These are phyloP conservation scores for Hylaeus anthracinus DNA, from an alignment of 1,140 invertebrate genomes.

Conservation along the genomic window DNA sequence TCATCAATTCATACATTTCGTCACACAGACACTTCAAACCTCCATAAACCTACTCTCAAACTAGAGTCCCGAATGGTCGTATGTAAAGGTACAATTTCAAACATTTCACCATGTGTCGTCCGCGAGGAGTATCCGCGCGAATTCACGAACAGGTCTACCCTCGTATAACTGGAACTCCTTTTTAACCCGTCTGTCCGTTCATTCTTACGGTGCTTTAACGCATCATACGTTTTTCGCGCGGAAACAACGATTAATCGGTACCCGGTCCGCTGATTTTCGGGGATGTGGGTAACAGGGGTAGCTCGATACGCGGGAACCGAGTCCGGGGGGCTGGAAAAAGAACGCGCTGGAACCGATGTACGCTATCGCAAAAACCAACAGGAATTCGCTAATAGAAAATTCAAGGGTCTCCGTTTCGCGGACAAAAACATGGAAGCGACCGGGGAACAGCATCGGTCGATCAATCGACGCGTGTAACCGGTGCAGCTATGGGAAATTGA, in stretches of 20 bases:
- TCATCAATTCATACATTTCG: too few relatives aligned
- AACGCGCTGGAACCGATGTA: background rate
- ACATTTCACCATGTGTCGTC: too few relatives aligned
- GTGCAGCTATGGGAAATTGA: background rate
- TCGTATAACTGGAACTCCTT: too few relatives aligned
- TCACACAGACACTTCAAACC: too few relatives aligned
- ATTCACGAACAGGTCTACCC: too few relatives aligned
- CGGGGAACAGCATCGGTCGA: slow-evolving; percentile 1
- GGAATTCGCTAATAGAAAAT: slow-evolving; percentile 15
- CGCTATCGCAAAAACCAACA: slow-evolving; percentile 6
- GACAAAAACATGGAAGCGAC: slow-evolving; percentile 1
- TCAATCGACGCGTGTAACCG: slow-evolving; percentile 36
- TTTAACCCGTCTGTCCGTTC: too few relatives aligned
- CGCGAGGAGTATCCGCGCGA: too few relatives aligned
- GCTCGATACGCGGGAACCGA: background rate
- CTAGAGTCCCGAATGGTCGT: too few relatives aligned
- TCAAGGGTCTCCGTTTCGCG: slow-evolving; percentile 5
- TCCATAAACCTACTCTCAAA: too few relatives aligned
- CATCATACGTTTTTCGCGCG: background rate
- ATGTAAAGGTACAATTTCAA: too few relatives aligned
- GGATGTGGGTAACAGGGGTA: too few relatives aligned
- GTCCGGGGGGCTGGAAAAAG: background rate
- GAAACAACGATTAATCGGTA: background rate
- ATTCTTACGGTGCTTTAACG: background rate
- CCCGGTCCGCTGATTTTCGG: background rate